Conservation (phyloP, 2,113 vertebrate species). For the Thalassarche chlororhynchos region DNA sequence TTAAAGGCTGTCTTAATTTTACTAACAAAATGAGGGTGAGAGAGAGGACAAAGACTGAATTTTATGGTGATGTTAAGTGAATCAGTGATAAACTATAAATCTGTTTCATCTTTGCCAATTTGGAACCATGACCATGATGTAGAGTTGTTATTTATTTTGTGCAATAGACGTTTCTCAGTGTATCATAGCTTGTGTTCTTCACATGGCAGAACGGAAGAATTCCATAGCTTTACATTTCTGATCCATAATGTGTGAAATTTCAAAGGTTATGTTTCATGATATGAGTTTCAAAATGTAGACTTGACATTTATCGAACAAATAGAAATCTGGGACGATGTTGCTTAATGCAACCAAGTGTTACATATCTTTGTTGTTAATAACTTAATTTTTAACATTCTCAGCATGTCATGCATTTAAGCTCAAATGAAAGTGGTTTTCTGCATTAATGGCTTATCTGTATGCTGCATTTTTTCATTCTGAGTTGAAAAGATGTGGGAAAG, state of each 20-base stretch:
- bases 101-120: conserved; percentile 16
- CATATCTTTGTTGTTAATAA: conserved; percentile 51
- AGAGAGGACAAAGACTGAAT: not conserved
- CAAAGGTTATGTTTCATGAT: conserved; percentile 62
- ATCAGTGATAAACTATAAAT: not conserved
- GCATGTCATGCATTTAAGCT: conserved; percentile 1
- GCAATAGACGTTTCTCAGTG: conserved; percentile 30
- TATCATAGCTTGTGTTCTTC: conserved; percentile 21
- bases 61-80: not conserved
- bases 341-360: conserved; percentile 46
- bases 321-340: conserved; percentile 31
- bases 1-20: conserved; percentile 44
- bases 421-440: conserved; percentile 33
- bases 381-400: conserved; percentile 56
- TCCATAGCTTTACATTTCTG: conserved; percentile 56
- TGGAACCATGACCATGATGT: conserved; percentile 14
- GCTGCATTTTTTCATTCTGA: not conserved
- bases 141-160: conserved; percentile 51
- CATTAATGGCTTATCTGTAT: conserved; percentile 49
- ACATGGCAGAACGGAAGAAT: not conserved
- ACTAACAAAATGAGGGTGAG: not conserved
- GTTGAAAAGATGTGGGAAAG: not conserved
- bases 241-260: conserved; percentile 65
- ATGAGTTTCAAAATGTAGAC: conserved; percentile 19
- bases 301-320: conserved; percentile 62